Evolutionary conservation across 2,888 invertebrate species (phyloP).

Genomic region (Pemphredon lugubris): DNA sequence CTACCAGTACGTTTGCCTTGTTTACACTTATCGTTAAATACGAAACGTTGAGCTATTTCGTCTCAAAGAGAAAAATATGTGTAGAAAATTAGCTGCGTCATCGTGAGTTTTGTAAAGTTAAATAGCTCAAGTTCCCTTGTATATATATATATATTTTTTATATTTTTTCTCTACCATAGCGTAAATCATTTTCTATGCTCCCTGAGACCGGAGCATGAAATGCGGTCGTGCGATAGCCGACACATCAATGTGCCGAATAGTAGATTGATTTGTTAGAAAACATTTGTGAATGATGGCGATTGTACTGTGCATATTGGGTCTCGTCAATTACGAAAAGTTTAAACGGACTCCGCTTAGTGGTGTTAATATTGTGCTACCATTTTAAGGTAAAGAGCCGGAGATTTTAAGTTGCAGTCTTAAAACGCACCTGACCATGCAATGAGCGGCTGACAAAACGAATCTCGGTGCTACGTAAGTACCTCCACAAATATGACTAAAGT

Average conservation of each 20-base stretch:
- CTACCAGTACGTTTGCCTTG: no score
- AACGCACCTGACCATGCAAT: slow-evolving; percentile 75
- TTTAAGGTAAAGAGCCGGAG: slow-evolving; percentile 29
- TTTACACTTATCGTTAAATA: no score
- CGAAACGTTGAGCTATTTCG: no score
- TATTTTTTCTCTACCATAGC: background rate
- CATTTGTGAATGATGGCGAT: no score
- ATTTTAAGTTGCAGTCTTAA: slow-evolving; percentile 43
- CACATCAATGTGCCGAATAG: no score
- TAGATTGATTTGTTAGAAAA: no score
- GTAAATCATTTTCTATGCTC: background rate
- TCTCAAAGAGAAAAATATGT: no score
- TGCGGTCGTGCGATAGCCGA: background rate
- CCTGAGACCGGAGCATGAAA: background rate
- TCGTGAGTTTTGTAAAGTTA: background rate
- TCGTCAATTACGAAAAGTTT: no score
- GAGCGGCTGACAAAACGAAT: slow-evolving; percentile 75
- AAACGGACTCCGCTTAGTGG: no score
- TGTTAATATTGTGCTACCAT: slow-evolving; percentile 35
- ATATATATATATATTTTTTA: background rate
- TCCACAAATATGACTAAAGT: slow-evolving; percentile 69
- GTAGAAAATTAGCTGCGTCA: no score
- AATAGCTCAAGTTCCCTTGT: background rate
- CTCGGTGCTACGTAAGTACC: slow-evolving; percentile 72
- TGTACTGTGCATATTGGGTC: no score